These are phyloP conservation scores for Pseudomyrmex sp. DNA, from an alignment of 1,140 invertebrate genomes.

Conservation along the genomic window DNA sequence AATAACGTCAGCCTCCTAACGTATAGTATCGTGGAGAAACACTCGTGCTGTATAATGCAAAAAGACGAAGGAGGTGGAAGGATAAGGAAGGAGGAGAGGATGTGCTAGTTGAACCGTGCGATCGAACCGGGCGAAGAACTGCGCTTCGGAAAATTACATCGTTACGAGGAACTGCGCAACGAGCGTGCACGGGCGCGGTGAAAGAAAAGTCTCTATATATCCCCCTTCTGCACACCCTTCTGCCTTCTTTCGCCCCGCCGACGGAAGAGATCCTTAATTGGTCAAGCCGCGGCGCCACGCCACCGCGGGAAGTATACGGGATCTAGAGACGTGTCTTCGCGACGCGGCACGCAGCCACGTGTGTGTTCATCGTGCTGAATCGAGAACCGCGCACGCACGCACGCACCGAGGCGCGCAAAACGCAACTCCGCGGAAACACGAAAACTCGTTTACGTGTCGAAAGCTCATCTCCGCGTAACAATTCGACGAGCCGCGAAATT, in stretches of 20 bases:
- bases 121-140: conserved; percentile 2
- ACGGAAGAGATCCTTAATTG: conserved; percentile 79
- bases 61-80: neutral
- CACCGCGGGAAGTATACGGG: conserved; percentile 79
- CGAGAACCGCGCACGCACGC: conserved; percentile 53
- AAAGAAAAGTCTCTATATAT: conserved; percentile 20
- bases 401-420: neutral
- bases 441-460: neutral
- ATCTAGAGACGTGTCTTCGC: conserved; percentile 75
- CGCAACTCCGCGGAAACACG: neutral
- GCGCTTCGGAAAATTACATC: conserved; percentile 67
- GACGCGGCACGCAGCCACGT: conserved; percentile 57
- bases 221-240: neutral
- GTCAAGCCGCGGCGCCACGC: conserved; percentile 69
- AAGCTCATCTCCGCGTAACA: neutral
- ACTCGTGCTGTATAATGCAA: neutral
- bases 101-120: neutral
- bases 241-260: neutral
- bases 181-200: conserved; percentile 22
- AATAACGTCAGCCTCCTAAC: neutral
- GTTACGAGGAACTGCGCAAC: conserved; percentile 54
- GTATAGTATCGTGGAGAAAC: too few species aligned
- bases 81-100: neutral
- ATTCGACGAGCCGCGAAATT: neutral
- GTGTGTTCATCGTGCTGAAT: conserved; percentile 43